These are phyloP conservation scores for Thereuonema tuberculata DNA, from an alignment of 1,140 invertebrate species.

Conservation along the genomic window DNA sequence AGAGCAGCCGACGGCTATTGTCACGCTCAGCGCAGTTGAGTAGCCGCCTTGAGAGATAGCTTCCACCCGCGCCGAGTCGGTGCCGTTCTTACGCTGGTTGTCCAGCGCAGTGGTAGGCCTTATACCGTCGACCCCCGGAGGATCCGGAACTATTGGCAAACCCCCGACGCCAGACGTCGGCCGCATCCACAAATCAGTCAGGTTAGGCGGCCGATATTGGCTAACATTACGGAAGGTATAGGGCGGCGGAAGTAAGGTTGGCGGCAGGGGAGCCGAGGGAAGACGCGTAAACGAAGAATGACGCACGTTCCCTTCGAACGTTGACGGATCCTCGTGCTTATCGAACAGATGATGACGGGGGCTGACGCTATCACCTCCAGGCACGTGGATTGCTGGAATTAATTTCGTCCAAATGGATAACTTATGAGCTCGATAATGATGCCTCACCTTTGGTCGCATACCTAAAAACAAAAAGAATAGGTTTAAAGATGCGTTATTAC, in stretches of 20 bases:
- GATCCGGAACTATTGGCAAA: neutral
- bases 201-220: neutral
- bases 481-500: too few species aligned
- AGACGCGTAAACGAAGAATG: conserved; percentile 16
- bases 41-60: conserved; percentile 67
- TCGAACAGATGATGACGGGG: conserved; percentile 64
- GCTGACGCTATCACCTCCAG: conserved; percentile 34
- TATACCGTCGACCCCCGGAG: neutral
- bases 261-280: neutral
- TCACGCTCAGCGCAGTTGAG: conserved; percentile 74
- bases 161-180: neutral
- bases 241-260: neutral
- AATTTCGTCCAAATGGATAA: conserved; percentile 94
- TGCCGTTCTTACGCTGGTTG: neutral
- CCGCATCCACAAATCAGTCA: neutral
- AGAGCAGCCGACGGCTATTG: conserved; percentile 86
- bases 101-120: neutral
- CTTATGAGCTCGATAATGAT: conserved; percentile 86
- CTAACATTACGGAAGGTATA: neutral
- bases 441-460: conserved; percentile 72
- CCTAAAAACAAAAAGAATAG: conserved; percentile 39
- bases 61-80: neutral
- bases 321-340: conserved; percentile 59
- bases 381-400: conserved; percentile 85
- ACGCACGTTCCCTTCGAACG: conserved; percentile 66